A percentile compares a stretch with the other conserved stretches of the same genome.
These are phyloP conservation scores for Drosophila navojoa DNA, from an alignment of 1,140 invertebrate genomes.

Conservation along the genomic window DNA sequence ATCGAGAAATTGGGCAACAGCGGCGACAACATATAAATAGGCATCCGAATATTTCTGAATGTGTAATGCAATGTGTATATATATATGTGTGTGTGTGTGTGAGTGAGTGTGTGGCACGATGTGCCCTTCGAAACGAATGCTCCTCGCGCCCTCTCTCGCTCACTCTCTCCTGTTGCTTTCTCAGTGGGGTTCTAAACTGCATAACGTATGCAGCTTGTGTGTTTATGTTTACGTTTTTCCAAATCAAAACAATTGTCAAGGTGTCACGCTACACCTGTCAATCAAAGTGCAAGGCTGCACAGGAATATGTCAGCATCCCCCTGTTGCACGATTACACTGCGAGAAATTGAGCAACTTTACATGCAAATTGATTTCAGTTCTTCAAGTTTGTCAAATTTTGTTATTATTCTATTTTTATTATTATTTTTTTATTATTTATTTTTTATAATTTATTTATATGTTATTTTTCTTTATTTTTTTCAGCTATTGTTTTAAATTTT, in stretches of 20 bases:
- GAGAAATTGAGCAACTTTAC: neutral
- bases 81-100: too few species aligned
- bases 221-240: constrained; percentile 4
- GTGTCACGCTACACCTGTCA: constrained; percentile 63
- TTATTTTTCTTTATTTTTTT: too few species aligned
- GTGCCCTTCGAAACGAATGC: neutral
- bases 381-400: too few species aligned
- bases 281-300: constrained; percentile 32
- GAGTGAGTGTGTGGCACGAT: constrained; percentile 1
- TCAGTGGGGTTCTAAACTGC: constrained; percentile 29
- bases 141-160: neutral
- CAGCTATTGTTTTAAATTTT: too few species aligned
- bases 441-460: too few species aligned
- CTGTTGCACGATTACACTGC: constrained; percentile 2
- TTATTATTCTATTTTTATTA: too few species aligned
- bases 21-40: constrained; percentile 7
- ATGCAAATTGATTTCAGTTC: too few species aligned
- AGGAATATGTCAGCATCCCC: neutral
- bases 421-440: too few species aligned
- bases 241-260: constrained; percentile 63
- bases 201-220: constrained; percentile 19
- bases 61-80: too few species aligned
- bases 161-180: neutral
- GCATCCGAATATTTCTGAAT: neutral
- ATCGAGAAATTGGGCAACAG: constrained; percentile 12